Evolutionary conservation across 2,113 vertebrate species (phyloP), one percentile per base, ranked within the genome.

Genomic region (Bolborhynchus lineola): DNA sequence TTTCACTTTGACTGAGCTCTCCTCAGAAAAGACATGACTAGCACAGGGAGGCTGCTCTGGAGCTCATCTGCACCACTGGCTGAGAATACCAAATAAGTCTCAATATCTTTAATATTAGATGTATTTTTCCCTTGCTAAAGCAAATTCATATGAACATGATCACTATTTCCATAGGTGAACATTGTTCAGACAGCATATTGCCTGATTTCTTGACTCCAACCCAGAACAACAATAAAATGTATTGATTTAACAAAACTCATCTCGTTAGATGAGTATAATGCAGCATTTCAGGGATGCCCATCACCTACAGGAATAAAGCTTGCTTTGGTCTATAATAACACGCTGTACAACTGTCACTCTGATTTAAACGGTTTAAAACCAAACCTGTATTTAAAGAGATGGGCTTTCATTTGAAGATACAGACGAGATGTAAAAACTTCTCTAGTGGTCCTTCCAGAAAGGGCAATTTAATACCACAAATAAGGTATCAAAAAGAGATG

Each of bases 81-180:
- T 91, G 77, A 85, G 94, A 92, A 93, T 82, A 94, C 75, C 83
- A 96, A 92, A 63, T 87, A 78, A 71, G 20, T 42, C 88, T 63
- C 29, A 53, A 10, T 50, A 85, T 35, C 92, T 93, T 87, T 84
- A 88, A 82, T 62, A 76, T 68, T 82, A 52, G 44, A 88, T 86
- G 82, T 39, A 23, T 42, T 85, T 77, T 75, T 84, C 33, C 49
- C 62, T 89, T 49, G 49, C 49, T 53, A 42, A 64, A 92, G 65
- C 41, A 76, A 93, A 94, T 89, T 72, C n/a, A 6, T 37, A 42
- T 11, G 46, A 84, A 62, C 8, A 7, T 2, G 62, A 72, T 10
- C 69, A 44, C 55, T 8, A 13, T 25, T 59, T 90, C 55, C 68
- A 64, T 2, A 71, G 72, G 44, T 72, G 88, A 92, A 39, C 25